These are phyloP conservation scores for Pterostichus niger DNA, from an alignment of 2,888 invertebrate species.

Conservation along the genomic window DNA sequence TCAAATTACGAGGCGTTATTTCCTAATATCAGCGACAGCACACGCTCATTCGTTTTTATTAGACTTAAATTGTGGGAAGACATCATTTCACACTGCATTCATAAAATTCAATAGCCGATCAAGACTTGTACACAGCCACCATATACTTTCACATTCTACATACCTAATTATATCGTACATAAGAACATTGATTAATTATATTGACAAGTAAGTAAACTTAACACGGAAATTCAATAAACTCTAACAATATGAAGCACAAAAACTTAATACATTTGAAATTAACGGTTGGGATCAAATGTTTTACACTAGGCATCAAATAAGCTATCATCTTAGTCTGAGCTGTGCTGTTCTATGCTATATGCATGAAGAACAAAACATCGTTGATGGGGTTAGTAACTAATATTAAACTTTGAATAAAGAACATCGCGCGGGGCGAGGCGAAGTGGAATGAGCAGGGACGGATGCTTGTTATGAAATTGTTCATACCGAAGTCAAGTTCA, in stretches of 20 bases:
- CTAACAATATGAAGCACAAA: constrained; percentile 19
- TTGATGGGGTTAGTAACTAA: constrained; percentile 45
- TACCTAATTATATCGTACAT: no score
- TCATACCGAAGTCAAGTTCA: constrained; percentile 25
- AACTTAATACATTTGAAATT: constrained; percentile 6
- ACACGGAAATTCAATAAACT: constrained; percentile 15
- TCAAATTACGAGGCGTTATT: constrained; percentile 53
- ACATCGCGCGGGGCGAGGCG: not conserved
- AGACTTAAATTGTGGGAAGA: constrained; percentile 38
- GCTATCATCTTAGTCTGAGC: no score
- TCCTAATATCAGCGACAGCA: constrained; percentile 49
- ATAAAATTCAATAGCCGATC: constrained; percentile 40
- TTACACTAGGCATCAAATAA: not conserved
- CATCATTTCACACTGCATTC: constrained; percentile 28
- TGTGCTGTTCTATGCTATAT: not conserved
- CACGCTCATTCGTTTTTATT: constrained; percentile 45
- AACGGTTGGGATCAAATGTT: not conserved
- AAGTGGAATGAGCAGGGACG: not conserved
- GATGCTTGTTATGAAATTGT: constrained; percentile 39
- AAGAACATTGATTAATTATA: constrained; percentile 21
- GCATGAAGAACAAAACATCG: constrained; percentile 22
- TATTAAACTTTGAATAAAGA: constrained; percentile 43
- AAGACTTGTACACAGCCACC: not conserved
- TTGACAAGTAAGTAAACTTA: constrained; percentile 4
- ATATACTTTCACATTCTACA: not conserved